Evolutionary conservation across 2,113 vertebrate genomes (phyloP).

Genomic region (Dipodomys stephensi): DNA sequence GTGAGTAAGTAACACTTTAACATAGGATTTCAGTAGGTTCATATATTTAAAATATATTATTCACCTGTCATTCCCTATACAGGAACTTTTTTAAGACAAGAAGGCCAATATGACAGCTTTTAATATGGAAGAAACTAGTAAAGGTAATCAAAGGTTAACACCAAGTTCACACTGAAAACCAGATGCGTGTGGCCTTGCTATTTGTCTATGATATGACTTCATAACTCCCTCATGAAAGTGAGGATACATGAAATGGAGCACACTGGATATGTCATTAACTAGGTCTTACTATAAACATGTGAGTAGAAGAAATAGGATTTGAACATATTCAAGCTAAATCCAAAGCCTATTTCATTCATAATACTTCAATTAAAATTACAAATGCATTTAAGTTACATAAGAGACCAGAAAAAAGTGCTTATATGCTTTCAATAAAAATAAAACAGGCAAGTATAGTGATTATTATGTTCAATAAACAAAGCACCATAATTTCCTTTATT

Average conservation of each 20-base stretch:
- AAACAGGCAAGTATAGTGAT: not conserved
- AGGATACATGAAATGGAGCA: not conserved
- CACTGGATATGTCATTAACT: not conserved
- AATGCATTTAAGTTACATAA: not conserved
- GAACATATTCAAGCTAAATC: constrained; percentile 1
- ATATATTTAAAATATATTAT: not conserved
- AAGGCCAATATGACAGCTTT: not conserved
- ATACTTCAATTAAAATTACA: not conserved
- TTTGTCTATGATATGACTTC: not conserved
- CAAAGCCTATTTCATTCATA: constrained; percentile 37
- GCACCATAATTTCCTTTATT: not conserved
- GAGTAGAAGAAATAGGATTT: constrained; percentile 1
- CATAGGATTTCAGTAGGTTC: not conserved
- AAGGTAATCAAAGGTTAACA: not conserved
- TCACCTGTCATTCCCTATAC: not conserved
- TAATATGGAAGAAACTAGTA: not conserved
- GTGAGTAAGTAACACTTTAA: not conserved
- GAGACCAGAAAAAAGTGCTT: constrained; percentile 1
- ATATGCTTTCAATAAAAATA: not conserved
- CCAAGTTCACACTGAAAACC: not conserved
- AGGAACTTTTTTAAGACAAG: not conserved
- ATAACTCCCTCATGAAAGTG: not conserved
- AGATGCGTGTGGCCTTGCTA: not conserved
- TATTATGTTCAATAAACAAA: not conserved
- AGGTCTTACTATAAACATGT: not conserved